Conservation (phyloP, 35 echinoderm and acorn worm genomes). For the Ophioderma brevispina region DNA sequence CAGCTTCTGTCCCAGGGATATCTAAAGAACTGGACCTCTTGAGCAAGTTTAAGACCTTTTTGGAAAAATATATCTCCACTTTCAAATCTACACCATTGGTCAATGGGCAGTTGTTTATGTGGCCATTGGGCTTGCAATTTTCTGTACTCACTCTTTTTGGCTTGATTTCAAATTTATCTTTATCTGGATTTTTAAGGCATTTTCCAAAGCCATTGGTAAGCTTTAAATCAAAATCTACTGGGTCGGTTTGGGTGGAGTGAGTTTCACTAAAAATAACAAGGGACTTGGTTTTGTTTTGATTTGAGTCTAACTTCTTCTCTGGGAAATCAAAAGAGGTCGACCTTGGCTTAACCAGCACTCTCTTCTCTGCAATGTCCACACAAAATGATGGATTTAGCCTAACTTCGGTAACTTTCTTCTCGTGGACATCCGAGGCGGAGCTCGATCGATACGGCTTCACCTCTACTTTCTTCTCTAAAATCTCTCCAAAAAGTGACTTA, state of each 20-base stretch:
- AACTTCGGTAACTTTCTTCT: neutral
- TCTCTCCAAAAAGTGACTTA: neutral
- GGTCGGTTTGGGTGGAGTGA: neutral
- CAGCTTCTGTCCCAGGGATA: neutral
- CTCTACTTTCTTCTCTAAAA: neutral
- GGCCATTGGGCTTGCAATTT: neutral
- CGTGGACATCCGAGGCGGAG: neutral
- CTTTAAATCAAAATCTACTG: neutral
- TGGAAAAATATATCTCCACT: neutral
- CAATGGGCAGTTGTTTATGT: neutral
- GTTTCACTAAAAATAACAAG: neutral
- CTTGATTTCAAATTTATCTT: neutral
- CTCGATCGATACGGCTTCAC: neutral
- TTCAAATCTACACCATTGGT: neutral
- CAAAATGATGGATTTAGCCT: neutral
- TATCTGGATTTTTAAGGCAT: neutral
- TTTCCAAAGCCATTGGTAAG: neutral
- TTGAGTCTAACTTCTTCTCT: neutral
- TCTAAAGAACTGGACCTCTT: neutral
- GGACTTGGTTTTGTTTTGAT: neutral
- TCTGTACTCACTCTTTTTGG: neutral
- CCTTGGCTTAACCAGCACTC: neutral
- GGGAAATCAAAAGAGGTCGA: neutral
- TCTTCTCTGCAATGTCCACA: neutral
- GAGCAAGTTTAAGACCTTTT: neutral